Percentiles rank a stretch among this genome's conserved stretches.
These are phyloP conservation scores for Drosophila flavopinicola DNA, from an alignment of 2,888 invertebrate species.

Conservation along the genomic window DNA sequence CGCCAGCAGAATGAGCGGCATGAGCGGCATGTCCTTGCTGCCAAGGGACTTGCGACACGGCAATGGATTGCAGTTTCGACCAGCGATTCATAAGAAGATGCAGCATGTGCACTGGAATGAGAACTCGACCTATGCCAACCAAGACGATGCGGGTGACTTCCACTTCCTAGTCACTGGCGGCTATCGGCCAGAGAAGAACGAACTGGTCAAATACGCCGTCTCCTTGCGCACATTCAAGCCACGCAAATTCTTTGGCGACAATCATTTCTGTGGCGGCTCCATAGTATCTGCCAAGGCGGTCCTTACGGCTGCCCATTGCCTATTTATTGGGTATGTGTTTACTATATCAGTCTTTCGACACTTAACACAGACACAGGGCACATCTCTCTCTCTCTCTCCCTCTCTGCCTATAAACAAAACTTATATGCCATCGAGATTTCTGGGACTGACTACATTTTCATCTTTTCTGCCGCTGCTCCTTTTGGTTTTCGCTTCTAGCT, in stretches of 20 bases:
- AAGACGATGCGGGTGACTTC: slow-evolving; percentile 27
- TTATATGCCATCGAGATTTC: too few species aligned
- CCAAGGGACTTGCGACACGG: background rate
- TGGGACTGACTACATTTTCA: too few species aligned
- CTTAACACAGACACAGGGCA: too few species aligned
- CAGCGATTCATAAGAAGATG: background rate
- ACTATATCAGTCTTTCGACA: too few species aligned
- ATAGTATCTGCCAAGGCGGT: slow-evolving; percentile 45
- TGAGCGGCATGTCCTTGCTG: background rate
- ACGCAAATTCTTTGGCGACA: slow-evolving; percentile 55
- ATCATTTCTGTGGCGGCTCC: slow-evolving; percentile 66
- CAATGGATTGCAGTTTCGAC: background rate
- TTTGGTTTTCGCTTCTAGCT: too few species aligned
- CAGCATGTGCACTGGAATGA: background rate
- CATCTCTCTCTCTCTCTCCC: too few species aligned
- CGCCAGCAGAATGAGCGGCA: background rate
- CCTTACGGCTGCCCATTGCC: slow-evolving; percentile 70
- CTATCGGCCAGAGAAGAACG: slow-evolving; percentile 51
- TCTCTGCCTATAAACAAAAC: too few species aligned
- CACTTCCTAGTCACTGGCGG: slow-evolving; percentile 64
- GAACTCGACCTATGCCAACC: background rate
- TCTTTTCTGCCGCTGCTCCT: too few species aligned
- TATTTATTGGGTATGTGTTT: slow-evolving; percentile 37
- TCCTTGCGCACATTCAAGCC: slow-evolving; percentile 35
- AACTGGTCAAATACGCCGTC: slow-evolving; percentile 42